phyloP scores from a whole-genome alignment of 1,140 invertebrate species.

The Maconellicoccus hirsutus region DNA sequence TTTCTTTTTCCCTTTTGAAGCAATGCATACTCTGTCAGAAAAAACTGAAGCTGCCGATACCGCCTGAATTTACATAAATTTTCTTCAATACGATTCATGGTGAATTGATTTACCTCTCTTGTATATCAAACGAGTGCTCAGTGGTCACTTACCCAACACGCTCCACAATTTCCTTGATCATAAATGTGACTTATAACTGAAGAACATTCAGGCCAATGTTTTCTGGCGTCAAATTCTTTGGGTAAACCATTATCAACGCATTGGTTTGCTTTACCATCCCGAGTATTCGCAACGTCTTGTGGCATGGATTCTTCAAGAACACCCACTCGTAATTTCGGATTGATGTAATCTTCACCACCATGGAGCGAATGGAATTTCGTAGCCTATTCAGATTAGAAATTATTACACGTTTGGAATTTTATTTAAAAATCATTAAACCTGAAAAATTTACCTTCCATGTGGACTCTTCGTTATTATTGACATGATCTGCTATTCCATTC shows the following conservation, averaged over 20 bases:
- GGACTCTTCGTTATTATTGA: not conserved
- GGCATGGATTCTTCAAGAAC: not conserved
- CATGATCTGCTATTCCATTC: not conserved
- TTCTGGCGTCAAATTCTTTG: slow-evolving; percentile 61
- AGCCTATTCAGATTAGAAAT: not conserved
- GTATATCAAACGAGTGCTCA: not conserved
- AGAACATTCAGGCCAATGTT: slow-evolving; percentile 70
- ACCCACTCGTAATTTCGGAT: not conserved
- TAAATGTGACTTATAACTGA: slow-evolving; percentile 62
- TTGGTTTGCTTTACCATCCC: not conserved
- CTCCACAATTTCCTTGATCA: slow-evolving; percentile 61
- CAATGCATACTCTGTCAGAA: slow-evolving; percentile 56
- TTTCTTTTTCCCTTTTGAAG: slow-evolving; percentile 41
- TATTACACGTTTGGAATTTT: no score
- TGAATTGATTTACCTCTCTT: not conserved
- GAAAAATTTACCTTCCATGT: not conserved
- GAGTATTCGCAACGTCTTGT: not conserved
- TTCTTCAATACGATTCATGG: not conserved
- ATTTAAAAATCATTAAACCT: no score
- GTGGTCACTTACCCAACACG: slow-evolving; percentile 30
- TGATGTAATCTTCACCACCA: not conserved
- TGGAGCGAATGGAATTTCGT: not conserved
- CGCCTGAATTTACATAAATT: slow-evolving; percentile 19
- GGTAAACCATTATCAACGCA: slow-evolving; percentile 40
- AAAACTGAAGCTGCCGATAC: slow-evolving; percentile 38